Conservation (phyloP, 2,797 vertebrate species). For the Podarcis siculus region DNA sequence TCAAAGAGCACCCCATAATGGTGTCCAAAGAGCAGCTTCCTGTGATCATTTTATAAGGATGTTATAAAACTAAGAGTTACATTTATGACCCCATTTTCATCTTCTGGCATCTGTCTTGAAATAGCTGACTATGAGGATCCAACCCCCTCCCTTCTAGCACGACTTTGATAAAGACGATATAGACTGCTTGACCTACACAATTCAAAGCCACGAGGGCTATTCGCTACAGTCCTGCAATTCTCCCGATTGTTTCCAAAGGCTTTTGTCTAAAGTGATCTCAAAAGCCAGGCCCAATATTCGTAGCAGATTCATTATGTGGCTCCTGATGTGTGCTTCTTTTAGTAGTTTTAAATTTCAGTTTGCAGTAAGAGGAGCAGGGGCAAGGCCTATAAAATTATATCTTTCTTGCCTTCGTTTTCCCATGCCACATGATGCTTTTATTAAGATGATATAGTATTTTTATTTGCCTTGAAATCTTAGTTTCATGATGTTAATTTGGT, state of each 20-base stretch:
- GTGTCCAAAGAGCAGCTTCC: constrained; percentile 70
- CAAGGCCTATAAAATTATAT: constrained; percentile 72
- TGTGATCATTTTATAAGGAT: constrained; percentile 64
- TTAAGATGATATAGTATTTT: constrained; percentile 80
- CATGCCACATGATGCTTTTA: constrained; percentile 77
- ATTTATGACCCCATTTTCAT: constrained; percentile 74
- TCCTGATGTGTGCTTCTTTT: constrained; percentile 70
- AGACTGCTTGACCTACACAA: constrained; percentile 63
- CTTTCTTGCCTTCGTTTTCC: constrained; percentile 73
- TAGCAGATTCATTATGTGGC: constrained; percentile 69
- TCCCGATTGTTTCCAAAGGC: constrained; percentile 67
- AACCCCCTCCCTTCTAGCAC: constrained; percentile 53
- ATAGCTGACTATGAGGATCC: constrained; percentile 61
- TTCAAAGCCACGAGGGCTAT: constrained; percentile 69
- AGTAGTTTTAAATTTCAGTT: constrained; percentile 74
- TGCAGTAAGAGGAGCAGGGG: constrained; percentile 65
- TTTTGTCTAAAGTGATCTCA: constrained; percentile 68
- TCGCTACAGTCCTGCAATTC: constrained; percentile 61
- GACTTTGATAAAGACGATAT: constrained; percentile 68
- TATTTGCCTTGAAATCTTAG: constrained; percentile 81
- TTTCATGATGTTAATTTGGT: constrained; percentile 78
- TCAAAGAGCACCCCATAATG: constrained; percentile 43
- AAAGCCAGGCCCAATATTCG: constrained; percentile 61
- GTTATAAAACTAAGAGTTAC: constrained; percentile 64
- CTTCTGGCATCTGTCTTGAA: constrained; percentile 71